Conservation (phyloP, 2,888 invertebrate genomes). For the Cacoxenus indagator region DNA sequence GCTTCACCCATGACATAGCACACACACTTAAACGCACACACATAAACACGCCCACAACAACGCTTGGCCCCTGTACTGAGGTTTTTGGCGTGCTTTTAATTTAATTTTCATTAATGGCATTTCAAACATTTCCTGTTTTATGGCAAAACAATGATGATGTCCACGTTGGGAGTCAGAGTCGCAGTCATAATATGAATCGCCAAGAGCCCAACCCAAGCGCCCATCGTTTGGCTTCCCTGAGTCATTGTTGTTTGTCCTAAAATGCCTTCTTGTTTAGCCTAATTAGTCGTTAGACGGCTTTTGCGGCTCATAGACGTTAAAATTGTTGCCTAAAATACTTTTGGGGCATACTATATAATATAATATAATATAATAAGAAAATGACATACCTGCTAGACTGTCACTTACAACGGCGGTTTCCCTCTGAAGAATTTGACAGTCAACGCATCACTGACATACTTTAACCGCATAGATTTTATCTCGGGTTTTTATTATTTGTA, state of each 20-base stretch:
- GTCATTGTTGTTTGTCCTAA: background rate
- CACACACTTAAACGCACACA: background rate
- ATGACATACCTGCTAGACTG: too few relatives aligned
- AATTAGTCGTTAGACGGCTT: background rate
- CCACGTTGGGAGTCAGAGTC: background rate
- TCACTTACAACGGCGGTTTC: background rate
- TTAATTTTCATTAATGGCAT: conserved; percentile 28
- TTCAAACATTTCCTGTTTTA: conserved; percentile 15
- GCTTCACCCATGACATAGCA: too few relatives aligned
- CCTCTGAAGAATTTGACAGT: background rate
- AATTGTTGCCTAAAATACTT: background rate
- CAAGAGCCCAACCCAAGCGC: too few relatives aligned
- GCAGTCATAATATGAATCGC: too few relatives aligned
- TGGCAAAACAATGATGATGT: background rate
- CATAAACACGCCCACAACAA: background rate
- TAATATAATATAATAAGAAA: too few relatives aligned
- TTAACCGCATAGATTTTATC: background rate
- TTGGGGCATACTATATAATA: background rate
- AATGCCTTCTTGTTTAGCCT: background rate
- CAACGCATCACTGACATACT: background rate
- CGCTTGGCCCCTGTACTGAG: background rate
- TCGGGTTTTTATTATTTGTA: background rate
- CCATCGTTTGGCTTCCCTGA: background rate
- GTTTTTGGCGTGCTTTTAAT: conserved; percentile 18
- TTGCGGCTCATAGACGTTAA: background rate